Evolutionary conservation across 92 coral and sea anemone genomes (phyloP), one percentile per base, ranked within the genome.

Genomic region (Parazoanthus atlanticus): DNA sequence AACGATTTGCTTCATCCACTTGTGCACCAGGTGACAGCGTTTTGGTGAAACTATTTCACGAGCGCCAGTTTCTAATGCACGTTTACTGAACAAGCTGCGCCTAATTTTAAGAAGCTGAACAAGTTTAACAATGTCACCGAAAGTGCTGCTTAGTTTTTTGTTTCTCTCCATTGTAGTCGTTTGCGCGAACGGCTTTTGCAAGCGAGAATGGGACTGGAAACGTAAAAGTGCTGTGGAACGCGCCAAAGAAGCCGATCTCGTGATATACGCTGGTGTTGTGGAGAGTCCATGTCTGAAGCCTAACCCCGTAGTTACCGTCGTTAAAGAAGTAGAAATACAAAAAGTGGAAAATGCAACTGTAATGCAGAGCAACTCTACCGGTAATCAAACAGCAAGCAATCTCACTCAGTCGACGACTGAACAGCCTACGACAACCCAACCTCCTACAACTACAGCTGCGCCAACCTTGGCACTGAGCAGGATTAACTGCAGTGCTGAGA

Each of bases 251-350:
- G 96, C 96, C 2, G 98, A 95, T 31, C 93, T 95, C 15, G 90
- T 95, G 11, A 71, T 95, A 36, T 95, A 90, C 86, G 98, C 94
- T 32, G 93, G 88, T 23, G 90, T 95, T 13, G 52, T 89, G 16
- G 89, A 90, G 67, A 95, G 98, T 41, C 98, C 98, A 21, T 95
- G 98, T 74, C 26, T 64, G 29, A 95, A 95, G 41, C 98, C 98
- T 23, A 86, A 46, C 6, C 90, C 90, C 29, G 84, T 80, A 0
- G 40, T 66, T 6, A 56, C 70, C 8, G 78, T 66, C 10, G 82
- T 70, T 21, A 80, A 80, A 29, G 86, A 54, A 7, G 76, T 33
- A n/a, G 31, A 36, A 23, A 38, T 70, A 12, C 78, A 74, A n/a
- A 70, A 40, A 29, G n/a, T 46, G 54, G 87, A 70, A 46, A 67